phyloP scores from a whole-genome alignment of 2,113 vertebrate genomes.

The Stegostoma tigrinum region DNA sequence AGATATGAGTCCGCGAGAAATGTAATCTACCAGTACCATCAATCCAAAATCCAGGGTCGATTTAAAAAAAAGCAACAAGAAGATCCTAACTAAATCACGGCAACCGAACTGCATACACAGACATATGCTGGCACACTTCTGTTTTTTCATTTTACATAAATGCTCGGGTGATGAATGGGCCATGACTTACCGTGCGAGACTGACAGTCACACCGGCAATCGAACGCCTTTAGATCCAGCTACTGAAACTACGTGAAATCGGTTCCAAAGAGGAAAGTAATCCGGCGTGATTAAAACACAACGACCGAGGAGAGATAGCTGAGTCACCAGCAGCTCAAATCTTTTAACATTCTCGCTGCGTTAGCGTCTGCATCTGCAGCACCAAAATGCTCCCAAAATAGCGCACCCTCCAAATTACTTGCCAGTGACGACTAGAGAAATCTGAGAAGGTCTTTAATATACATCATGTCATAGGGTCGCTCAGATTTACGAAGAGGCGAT shows the following conservation, averaged over 20 bases:
- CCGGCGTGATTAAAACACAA: slow-evolving; percentile 6
- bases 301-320: slow-evolving; percentile 22
- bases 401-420: slow-evolving; percentile 31
- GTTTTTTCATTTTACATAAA: not conserved
- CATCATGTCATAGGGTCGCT: not conserved
- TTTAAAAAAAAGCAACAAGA: too few relatives aligned
- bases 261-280: not conserved
- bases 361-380: slow-evolving; percentile 14
- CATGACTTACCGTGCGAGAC: not conserved
- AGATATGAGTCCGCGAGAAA: slow-evolving; percentile 20
- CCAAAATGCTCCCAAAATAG: slow-evolving; percentile 26
- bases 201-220: not conserved
- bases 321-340: slow-evolving; percentile 34
- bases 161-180: not conserved
- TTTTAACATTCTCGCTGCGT: slow-evolving; percentile 36
- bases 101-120: not conserved
- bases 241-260: not conserved
- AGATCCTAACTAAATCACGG: not conserved
- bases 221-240: not conserved
- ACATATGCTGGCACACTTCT: not conserved
- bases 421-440: slow-evolving; percentile 25
- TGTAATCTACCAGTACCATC: not conserved
- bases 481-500: not conserved
- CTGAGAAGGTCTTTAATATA: slow-evolving; percentile 31
- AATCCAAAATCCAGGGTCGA: not conserved